These are phyloP conservation scores for Aleiodes testaceus DNA, from an alignment of 2,888 invertebrate species.

Conservation along the genomic window DNA sequence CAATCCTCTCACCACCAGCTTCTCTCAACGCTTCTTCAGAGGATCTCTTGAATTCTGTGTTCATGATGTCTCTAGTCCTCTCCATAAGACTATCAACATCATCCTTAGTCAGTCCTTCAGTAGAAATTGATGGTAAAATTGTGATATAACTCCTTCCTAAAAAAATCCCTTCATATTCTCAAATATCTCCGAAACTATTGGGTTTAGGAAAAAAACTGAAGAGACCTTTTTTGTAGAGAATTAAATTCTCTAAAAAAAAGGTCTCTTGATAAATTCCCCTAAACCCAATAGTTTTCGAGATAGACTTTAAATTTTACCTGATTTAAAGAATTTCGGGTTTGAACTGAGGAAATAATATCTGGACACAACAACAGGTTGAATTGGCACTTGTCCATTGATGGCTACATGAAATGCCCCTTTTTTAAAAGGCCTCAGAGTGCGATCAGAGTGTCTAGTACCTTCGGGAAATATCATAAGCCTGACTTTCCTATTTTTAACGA, in stretches of 20 bases:
- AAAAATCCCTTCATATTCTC: constrained; percentile 46
- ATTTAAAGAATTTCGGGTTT: constrained; percentile 78
- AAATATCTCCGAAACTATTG: background rate
- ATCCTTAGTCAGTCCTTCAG: constrained; percentile 78
- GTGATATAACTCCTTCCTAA: constrained; percentile 81
- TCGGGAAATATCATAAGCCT: constrained; percentile 93
- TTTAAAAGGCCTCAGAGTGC: constrained; percentile 89
- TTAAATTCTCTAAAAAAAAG: no score
- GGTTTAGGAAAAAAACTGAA: background rate
- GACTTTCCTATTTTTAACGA: constrained; percentile 80
- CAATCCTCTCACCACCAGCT: constrained; percentile 46
- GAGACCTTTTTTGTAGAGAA: background rate
- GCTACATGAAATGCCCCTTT: constrained; percentile 98
- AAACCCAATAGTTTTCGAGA: background rate
- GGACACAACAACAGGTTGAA: constrained; percentile 92
- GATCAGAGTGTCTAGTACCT: constrained; percentile 88
- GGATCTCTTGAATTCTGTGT: constrained; percentile 76
- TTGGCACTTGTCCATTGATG: constrained; percentile 85
- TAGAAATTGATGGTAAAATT: constrained; percentile 83
- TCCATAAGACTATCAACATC: constrained; percentile 80
- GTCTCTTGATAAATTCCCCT: background rate
- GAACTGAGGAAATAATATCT: constrained; percentile 84
- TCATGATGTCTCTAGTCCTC: constrained; percentile 81
- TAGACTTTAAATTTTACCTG: constrained; percentile 74
- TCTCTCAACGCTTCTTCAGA: constrained; percentile 71